phyloP scores from a whole-genome alignment of 2,797 vertebrate species.

The Spinus pinus region DNA sequence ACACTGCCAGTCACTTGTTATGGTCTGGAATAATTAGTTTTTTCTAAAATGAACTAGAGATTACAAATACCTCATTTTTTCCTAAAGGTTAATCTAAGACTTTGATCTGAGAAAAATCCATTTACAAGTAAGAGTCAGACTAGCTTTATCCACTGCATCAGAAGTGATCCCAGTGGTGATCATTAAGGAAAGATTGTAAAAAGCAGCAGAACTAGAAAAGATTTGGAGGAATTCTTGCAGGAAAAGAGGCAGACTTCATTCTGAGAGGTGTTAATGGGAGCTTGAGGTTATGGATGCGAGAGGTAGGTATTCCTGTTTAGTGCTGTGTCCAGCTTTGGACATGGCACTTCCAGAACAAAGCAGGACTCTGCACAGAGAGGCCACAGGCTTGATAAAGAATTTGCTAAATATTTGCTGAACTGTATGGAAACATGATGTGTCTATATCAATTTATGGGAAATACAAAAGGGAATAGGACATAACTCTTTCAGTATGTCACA shows the following conservation, averaged over 20 bases:
- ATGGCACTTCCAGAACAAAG: neutral
- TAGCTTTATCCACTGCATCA: neutral
- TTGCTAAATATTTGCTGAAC: neutral
- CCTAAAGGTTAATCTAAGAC: neutral
- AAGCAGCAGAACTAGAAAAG: neutral
- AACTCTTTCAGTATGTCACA: neutral
- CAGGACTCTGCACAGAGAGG: neutral
- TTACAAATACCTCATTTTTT: neutral
- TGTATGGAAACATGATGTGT: neutral
- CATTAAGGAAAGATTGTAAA: neutral
- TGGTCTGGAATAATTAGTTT: neutral
- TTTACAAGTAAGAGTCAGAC: neutral
- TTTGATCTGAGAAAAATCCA: neutral
- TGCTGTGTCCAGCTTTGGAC: neutral
- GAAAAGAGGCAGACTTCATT: neutral
- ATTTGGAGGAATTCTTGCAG: neutral
- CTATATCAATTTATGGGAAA: neutral
- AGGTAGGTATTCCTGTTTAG: neutral
- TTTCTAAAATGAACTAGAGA: neutral
- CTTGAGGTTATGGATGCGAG: neutral
- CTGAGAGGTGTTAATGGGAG: neutral
- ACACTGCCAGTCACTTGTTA: neutral
- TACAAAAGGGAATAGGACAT: neutral
- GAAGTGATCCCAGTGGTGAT: neutral
- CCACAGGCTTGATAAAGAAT: neutral